A percentile compares a stretch with the other conserved stretches of the same genome.
These are phyloP conservation scores for Andrena minutula DNA, from an alignment of 2,888 invertebrate species.

Conservation along the genomic window DNA sequence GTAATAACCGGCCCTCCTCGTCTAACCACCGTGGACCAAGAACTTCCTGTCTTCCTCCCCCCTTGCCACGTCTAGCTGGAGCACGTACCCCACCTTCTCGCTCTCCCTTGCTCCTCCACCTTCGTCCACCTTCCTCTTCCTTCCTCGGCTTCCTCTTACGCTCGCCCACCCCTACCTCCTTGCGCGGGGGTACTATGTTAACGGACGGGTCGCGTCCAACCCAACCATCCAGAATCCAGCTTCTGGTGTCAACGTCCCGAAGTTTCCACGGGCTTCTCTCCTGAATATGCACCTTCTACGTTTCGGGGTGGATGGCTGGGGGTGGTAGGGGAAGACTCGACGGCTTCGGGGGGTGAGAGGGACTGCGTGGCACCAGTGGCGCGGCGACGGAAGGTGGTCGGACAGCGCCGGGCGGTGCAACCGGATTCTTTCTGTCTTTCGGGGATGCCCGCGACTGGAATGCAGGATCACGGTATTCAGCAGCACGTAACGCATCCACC, in stretches of 20 bases:
- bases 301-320: conserved; percentile 29
- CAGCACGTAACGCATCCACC: conserved; percentile 68
- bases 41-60: conserved; percentile 57
- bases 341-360: neutral
- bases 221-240: conserved; percentile 74
- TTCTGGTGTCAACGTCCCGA: conserved; percentile 81
- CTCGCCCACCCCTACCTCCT: conserved; percentile 49
- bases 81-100: conserved; percentile 54
- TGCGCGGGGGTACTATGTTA: conserved; percentile 64
- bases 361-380: conserved; percentile 10
- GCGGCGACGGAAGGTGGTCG: conserved; percentile 26
- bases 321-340: conserved; percentile 27
- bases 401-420: conserved; percentile 41
- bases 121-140: conserved; percentile 3
- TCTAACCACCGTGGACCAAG: conserved; percentile 55
- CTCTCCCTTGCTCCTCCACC: conserved; percentile 36
- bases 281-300: conserved; percentile 73
- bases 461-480: conserved; percentile 74
- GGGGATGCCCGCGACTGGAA: conserved; percentile 70
- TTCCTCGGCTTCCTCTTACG: conserved; percentile 45
- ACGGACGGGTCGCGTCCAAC: conserved; percentile 72
- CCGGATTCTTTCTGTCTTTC: conserved; percentile 68
- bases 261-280: conserved; percentile 70
- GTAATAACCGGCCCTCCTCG: conserved; percentile 71
- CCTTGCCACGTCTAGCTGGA: conserved; percentile 54